Evolutionary conservation across 1,140 invertebrate genomes (phyloP).

Genomic region (Drosophila kurseongensis): DNA sequence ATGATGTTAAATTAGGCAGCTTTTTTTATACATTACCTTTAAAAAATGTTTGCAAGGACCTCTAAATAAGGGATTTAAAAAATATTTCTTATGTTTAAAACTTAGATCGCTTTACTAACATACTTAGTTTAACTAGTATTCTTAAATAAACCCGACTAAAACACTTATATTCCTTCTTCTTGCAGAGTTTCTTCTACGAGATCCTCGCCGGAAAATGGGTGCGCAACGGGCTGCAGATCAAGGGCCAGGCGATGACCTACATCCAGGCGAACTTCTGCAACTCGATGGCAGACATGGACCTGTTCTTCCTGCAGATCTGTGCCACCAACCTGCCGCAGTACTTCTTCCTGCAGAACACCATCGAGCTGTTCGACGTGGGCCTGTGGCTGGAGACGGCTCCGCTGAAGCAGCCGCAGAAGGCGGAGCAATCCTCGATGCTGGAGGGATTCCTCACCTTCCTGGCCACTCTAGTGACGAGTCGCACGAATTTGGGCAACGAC

Average conservation of each 20-base stretch:
- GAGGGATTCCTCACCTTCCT: slow-evolving; percentile 96
- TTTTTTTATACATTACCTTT: too few relatives aligned
- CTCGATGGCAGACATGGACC: slow-evolving; percentile 98
- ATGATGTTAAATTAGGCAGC: background rate
- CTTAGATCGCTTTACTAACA: too few relatives aligned
- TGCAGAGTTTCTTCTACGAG: slow-evolving; percentile 96
- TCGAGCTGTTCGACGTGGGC: slow-evolving; percentile 94
- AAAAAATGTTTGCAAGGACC: too few relatives aligned
- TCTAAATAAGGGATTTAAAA: too few relatives aligned
- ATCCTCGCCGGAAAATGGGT: slow-evolving; percentile 97
- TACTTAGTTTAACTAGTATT: too few relatives aligned
- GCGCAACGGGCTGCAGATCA: slow-evolving; percentile 98
- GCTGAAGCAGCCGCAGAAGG: slow-evolving; percentile 88
- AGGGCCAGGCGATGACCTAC: slow-evolving; percentile 99
- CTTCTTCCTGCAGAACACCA: slow-evolving; percentile 93
- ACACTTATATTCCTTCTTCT: background rate
- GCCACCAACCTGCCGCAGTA: slow-evolving; percentile 94
- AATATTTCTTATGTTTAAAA: too few relatives aligned
- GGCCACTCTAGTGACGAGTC: slow-evolving; percentile 94
- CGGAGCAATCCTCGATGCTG: slow-evolving; percentile 95
- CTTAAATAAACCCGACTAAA: too few relatives aligned
- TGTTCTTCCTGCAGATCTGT: slow-evolving; percentile 97
- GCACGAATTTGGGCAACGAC: slow-evolving; percentile 93
- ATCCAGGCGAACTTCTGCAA: slow-evolving; percentile 99
- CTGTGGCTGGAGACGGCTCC: slow-evolving; percentile 94